Conservation (phyloP, 1,140 invertebrate species). For the Drosophila elegans region DNA sequence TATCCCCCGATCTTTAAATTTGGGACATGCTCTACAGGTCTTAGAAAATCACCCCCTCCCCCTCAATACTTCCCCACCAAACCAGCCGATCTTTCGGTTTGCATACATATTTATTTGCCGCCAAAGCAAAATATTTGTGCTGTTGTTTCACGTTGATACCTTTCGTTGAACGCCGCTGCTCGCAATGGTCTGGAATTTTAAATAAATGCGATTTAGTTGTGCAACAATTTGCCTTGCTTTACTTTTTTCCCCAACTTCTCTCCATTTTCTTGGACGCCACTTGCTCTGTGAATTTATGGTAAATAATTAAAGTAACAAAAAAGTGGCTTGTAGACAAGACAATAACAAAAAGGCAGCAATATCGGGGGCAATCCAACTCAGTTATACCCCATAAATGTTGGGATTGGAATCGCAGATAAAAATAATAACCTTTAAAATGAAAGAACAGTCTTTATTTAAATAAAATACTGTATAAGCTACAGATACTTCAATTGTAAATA, state of each 20-base stretch:
- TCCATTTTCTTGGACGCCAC: conserved; percentile 33
- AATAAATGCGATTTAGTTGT: conserved; percentile 80
- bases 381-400: conserved; percentile 1
- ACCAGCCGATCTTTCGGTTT: conserved; percentile 15
- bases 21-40: conserved; percentile 54
- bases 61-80: conserved; percentile 10
- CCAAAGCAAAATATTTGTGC: conserved; percentile 67
- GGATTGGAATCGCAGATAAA: neutral
- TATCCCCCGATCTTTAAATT: conserved; percentile 19
- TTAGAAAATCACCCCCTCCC: neutral
- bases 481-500: too few relatives aligned
- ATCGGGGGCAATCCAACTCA: conserved; percentile 1
- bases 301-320: conserved; percentile 47
- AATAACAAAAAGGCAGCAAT: conserved; percentile 13
- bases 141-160: conserved; percentile 36
- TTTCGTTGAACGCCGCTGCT: conserved; percentile 30
- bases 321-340: neutral
- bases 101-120: conserved; percentile 41
- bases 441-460: too few relatives aligned
- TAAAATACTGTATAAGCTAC: too few relatives aligned
- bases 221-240: conserved; percentile 59
- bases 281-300: conserved; percentile 64
- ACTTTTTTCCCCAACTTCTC: conserved; percentile 25
- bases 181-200: conserved; percentile 77
- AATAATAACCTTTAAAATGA: neutral